These are phyloP conservation scores for Falco peregrinus DNA, from an alignment of 2,797 vertebrate genomes.

Conservation along the genomic window DNA sequence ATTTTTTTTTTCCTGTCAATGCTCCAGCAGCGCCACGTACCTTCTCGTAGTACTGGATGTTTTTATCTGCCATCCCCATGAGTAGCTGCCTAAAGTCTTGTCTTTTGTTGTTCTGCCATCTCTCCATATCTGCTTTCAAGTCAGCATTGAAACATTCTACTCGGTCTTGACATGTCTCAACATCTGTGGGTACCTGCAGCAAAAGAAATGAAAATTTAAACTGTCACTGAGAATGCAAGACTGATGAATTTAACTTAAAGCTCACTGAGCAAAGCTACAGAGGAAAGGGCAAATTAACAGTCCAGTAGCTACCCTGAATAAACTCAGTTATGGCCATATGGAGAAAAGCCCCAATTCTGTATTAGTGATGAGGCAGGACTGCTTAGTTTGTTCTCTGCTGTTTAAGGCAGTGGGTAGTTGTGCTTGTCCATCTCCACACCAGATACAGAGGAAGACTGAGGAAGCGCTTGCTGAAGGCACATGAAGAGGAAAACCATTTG, in stretches of 20 bases:
- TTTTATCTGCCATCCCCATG: conserved; percentile 93
- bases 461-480: not conserved
- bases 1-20: not conserved
- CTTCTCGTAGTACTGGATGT: conserved; percentile 96
- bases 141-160: conserved; percentile 97
- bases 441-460: not conserved
- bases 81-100: conserved; percentile 96
- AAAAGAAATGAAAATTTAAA: not conserved
- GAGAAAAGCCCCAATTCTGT: not conserved
- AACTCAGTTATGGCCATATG: not conserved
- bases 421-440: not conserved
- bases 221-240: not conserved
- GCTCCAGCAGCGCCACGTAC: conserved; percentile 65
- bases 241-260: not conserved
- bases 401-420: not conserved
- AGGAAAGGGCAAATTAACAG: not conserved
- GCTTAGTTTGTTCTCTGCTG: not conserved
- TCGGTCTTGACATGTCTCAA: conserved; percentile 95
- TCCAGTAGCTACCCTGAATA: not conserved
- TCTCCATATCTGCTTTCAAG: conserved; percentile 97
- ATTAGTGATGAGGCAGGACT: not conserved
- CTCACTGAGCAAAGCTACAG: not conserved
- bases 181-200: conserved; percentile 87
- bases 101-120: conserved; percentile 97
- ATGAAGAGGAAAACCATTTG: not conserved